Base-by-base conservation (phyloP, 2,888 invertebrate genomes). In the Stenchaetothrips biformis region DNA sequence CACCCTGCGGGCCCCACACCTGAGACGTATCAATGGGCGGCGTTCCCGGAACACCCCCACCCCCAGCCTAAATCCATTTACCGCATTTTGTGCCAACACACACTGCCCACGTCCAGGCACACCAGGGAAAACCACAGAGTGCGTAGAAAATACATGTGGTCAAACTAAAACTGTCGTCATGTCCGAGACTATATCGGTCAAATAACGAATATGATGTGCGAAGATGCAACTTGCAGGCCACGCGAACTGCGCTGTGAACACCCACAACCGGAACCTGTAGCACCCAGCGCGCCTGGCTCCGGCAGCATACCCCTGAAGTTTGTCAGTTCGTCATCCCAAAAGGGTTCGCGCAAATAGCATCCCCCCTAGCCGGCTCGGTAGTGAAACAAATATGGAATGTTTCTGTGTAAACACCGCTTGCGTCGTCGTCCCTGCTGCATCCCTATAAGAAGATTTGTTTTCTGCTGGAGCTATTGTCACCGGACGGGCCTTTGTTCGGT, bases 51-150 rank as follows among this genome's bases (percentile, higher is more conserved):
- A 74, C 67, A 25, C 21, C 67, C 67, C 67, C 67, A 37, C 37
- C 37, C 37, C 25, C 21, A 9, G 67, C 67, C 67, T 74, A 74
- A 74, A 74, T 74, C 67, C 67, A 74, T 74, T 74, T 74, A 74
- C 67, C 67, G 67, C 67, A 74, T 74, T 21, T 25, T 74, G 25
- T 25, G 25, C 21, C 53, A 53, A 74, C 67, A 59, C 18, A 18
- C 59, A 37, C 37, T 37, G 37, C 37, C 1, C 37, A 37, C 37
- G 37, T 37, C 37, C 37, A n/a, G n/a, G n/a, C n/a, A n/a, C n/a
- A n/a, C n/a, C n/a, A n/a, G n/a, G n/a, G n/a, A n/a, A n/a, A n/a
- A n/a, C n/a, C n/a, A n/a, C n/a, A n/a, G n/a, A n/a, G n/a, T n/a
- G 37, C 1, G 37, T 37, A 37, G 37, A 37, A 37, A 37, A 37